phyloP scores from a whole-genome alignment of 2,888 invertebrate species.

The Arctia plantaginis region DNA sequence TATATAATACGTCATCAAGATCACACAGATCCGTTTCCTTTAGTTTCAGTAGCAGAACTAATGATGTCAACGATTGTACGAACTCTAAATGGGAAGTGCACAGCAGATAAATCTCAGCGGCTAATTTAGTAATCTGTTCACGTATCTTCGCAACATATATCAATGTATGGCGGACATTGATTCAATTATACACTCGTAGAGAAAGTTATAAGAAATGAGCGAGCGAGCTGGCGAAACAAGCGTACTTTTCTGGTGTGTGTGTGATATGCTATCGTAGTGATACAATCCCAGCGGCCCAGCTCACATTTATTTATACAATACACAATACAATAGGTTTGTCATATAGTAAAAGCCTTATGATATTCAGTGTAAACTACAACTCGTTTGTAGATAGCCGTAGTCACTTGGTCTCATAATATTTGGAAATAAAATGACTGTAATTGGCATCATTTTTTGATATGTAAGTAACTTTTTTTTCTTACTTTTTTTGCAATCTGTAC shows the following conservation, averaged over 20 bases:
- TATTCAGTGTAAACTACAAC: too few species aligned
- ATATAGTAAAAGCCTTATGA: too few species aligned
- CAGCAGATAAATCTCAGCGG: slow-evolving; percentile 57
- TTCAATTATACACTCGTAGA: slow-evolving; percentile 55
- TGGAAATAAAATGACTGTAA: background rate
- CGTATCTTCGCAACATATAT: slow-evolving; percentile 63
- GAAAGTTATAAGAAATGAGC: slow-evolving; percentile 35
- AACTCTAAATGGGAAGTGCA: slow-evolving; percentile 51
- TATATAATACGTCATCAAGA: background rate
- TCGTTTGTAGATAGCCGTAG: background rate
- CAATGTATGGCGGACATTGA: slow-evolving; percentile 63
- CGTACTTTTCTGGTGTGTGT: background rate
- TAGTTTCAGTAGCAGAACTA: slow-evolving; percentile 23
- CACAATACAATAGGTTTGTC: too few species aligned
- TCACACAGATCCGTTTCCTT: slow-evolving; percentile 6
- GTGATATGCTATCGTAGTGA: background rate
- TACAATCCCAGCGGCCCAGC: too few species aligned
- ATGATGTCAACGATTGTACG: slow-evolving; percentile 37
- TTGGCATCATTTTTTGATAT: background rate
- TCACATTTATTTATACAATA: too few species aligned
- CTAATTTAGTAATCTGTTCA: slow-evolving; percentile 67
- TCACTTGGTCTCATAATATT: background rate
- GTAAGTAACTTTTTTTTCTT: background rate
- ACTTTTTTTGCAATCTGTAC: background rate
- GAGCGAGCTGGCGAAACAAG: background rate